Evolutionary conservation across 2,113 vertebrate species (phyloP).

Genomic region (Dicentrarchus labrax): DNA sequence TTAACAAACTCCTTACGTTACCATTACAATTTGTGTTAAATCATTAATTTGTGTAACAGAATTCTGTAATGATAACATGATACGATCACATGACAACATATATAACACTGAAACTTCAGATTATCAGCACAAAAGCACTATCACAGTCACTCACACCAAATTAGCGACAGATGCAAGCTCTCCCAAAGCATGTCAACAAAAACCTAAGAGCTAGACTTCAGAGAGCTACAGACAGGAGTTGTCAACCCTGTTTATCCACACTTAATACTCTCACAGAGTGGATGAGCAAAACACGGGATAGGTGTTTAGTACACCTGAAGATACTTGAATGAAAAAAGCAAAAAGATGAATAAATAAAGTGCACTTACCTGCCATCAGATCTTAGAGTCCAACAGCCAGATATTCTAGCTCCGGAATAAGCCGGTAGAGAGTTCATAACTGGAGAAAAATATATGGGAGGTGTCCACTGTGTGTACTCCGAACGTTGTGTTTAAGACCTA

Average conservation of each 20-base stretch:
- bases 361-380: slow-evolving; percentile 90
- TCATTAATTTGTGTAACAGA: not conserved
- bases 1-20: not conserved
- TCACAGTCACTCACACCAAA: not conserved
- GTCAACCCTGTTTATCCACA: slow-evolving; percentile 28
- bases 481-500: slow-evolving; percentile 55
- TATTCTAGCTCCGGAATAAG: slow-evolving; percentile 90
- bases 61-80: not conserved
- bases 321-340: not conserved
- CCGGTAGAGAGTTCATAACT: slow-evolving; percentile 89
- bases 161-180: slow-evolving; percentile 18
- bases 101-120: not conserved
- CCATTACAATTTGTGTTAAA: not conserved
- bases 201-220: not conserved
- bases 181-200: slow-evolving; percentile 30
- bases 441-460: slow-evolving; percentile 37
- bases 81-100: not conserved
- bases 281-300: not conserved
- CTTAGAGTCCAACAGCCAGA: slow-evolving; percentile 93
- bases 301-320: not conserved
- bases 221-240: not conserved
- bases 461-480: slow-evolving; percentile 37
- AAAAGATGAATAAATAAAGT: slow-evolving; percentile 39
- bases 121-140: not conserved
- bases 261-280: not conserved